A percentile compares a stretch with the other conserved stretches of the same genome.
Conservation (phyloP, 2,888 invertebrate species). For the Cerastoderma edule region DNA sequence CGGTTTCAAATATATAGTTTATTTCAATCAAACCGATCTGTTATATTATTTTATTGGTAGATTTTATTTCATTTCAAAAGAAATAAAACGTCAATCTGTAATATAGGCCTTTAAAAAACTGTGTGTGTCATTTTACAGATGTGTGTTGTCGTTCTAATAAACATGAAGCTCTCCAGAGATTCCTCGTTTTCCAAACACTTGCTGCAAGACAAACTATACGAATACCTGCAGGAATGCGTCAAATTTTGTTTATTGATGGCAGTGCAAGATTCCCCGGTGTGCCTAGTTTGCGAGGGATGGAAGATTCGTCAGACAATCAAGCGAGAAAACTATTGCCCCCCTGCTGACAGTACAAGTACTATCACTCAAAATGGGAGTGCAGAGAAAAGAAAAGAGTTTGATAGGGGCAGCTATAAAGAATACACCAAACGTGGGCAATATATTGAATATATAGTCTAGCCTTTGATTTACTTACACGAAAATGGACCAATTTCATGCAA, state of each 20-base stretch:
- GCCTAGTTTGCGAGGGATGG: not conserved
- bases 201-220: not conserved
- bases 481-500: constrained; percentile 31
- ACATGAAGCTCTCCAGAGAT: not conserved
- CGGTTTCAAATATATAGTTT: too few species aligned
- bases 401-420: constrained; percentile 29
- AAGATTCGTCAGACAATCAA: not conserved
- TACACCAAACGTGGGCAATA: constrained; percentile 28
- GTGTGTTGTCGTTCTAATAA: too few species aligned
- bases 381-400: constrained; percentile 2
- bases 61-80: too few species aligned
- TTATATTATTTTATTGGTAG: too few species aligned
- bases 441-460: constrained; percentile 37
- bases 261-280: constrained; percentile 5
- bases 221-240: not conserved
- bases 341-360: not conserved
- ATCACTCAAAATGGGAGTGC: not conserved
- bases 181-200: not conserved
- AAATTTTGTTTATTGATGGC: constrained; percentile 8
- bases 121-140: too few species aligned
- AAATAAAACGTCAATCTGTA: too few species aligned
- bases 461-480: constrained; percentile 30
- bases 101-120: too few species aligned
- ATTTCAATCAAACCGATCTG: too few species aligned
- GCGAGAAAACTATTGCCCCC: not conserved